Percentiles rank a stretch among this genome's conserved stretches.
Conservation (phyloP, 2,113 vertebrate genomes). For the Sprattus sprattus region DNA sequence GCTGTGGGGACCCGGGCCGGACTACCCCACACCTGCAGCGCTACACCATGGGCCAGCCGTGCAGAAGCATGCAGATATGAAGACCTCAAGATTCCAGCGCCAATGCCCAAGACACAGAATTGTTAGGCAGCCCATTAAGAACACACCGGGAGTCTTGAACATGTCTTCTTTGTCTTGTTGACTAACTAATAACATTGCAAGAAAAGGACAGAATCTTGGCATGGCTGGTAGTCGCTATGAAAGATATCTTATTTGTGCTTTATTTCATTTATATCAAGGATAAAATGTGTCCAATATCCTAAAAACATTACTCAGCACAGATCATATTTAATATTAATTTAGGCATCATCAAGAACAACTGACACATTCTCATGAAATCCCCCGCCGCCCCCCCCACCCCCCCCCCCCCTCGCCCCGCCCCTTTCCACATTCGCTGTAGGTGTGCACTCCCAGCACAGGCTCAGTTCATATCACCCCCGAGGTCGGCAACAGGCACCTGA, state of each 20-base stretch:
- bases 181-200: neutral
- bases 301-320: neutral
- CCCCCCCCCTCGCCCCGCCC: neutral
- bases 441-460: constrained; percentile 15
- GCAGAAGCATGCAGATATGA: constrained; percentile 21
- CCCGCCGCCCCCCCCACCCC: neutral
- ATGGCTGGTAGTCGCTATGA: neutral
- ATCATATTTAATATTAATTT: neutral
- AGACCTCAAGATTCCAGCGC: constrained; percentile 18
- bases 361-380: neutral
- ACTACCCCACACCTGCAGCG: constrained; percentile 27
- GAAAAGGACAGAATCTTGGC: neutral
- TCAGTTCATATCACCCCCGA: constrained; percentile 44
- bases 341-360: neutral
- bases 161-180: neutral
- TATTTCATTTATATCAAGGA: neutral
- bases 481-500: constrained; percentile 58
- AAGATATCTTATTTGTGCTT: neutral
- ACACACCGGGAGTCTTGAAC: neutral
- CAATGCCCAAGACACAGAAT: neutral
- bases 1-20: constrained; percentile 54
- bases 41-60: constrained; percentile 15
- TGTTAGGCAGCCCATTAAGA: neutral
- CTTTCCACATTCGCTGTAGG: neutral
- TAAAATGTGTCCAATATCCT: neutral